Conservation (phyloP, 2,888 invertebrate genomes). For the Sarcophaga carnaria region DNA sequence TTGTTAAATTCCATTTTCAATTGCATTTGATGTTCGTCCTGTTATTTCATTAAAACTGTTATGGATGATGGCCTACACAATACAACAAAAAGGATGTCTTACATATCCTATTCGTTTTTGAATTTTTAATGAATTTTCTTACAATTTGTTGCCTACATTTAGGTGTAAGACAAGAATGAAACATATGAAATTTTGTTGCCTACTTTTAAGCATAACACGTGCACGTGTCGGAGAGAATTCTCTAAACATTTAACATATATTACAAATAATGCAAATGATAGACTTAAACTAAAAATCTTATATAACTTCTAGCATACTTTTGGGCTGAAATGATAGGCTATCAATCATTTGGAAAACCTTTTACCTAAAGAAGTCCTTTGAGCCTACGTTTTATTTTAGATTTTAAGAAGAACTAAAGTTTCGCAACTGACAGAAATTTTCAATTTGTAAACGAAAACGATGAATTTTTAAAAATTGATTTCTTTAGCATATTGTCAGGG, state of each 20-base stretch:
- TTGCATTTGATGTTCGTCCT: background rate
- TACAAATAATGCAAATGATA: too few relatives aligned
- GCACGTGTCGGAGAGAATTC: too few relatives aligned
- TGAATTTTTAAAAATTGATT: too few relatives aligned
- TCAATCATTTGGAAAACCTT: too few relatives aligned
- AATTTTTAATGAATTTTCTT: constrained; percentile 1
- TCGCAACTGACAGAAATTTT: too few relatives aligned
- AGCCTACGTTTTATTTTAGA: background rate
- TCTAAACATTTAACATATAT: too few relatives aligned
- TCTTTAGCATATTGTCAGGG: too few relatives aligned
- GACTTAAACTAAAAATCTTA: too few relatives aligned
- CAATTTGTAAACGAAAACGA: too few relatives aligned
- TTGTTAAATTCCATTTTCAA: constrained; percentile 27
- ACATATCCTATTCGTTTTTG: background rate
- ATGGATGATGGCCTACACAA: constrained; percentile 38
- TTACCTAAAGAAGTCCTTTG: too few relatives aligned
- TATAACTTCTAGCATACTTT: too few relatives aligned
- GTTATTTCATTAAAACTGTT: constrained; percentile 14
- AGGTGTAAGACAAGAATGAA: background rate
- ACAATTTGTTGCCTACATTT: background rate
- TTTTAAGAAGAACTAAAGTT: background rate
- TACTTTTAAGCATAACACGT: background rate
- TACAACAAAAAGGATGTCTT: background rate
- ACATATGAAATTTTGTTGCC: background rate
- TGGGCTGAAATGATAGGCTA: too few relatives aligned